Evolutionary conservation across 2,797 vertebrate species (phyloP).

Genomic region (Cirrhinus molitorella): DNA sequence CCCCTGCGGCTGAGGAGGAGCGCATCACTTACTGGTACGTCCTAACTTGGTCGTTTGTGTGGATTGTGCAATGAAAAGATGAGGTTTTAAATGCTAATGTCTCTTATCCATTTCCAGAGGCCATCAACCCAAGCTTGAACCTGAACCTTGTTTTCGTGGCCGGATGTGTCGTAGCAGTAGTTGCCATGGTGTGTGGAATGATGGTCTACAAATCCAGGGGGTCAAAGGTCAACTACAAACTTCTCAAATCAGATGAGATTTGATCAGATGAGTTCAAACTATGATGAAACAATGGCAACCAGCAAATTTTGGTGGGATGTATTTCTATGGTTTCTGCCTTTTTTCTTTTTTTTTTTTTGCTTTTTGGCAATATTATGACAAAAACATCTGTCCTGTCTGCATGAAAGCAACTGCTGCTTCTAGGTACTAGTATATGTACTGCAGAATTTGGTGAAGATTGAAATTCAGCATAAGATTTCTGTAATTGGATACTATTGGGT

Average conservation of each 20-base stretch:
- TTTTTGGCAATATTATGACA: neutral
- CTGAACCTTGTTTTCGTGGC: slow-evolving; percentile 46
- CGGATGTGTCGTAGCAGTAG: slow-evolving; percentile 22
- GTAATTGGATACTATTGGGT: neutral
- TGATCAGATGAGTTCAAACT: neutral
- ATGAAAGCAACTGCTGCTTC: neutral
- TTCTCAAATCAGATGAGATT: slow-evolving; percentile 41
- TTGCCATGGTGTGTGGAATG: slow-evolving; percentile 39
- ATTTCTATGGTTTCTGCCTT: neutral
- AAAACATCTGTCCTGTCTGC: neutral
- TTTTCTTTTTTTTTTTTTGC: neutral
- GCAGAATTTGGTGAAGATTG: neutral
- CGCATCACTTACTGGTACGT: slow-evolving; percentile 57
- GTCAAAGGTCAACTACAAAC: slow-evolving; percentile 41
- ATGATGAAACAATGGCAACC: neutral
- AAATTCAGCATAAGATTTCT: neutral
- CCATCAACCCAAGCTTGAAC: slow-evolving; percentile 36
- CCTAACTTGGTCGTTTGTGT: neutral
- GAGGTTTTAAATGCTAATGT: neutral
- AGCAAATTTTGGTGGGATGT: neutral
- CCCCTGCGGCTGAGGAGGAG: slow-evolving; percentile 69
- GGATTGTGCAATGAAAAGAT: neutral
- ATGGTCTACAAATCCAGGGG: slow-evolving; percentile 32
- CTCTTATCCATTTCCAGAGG: neutral
- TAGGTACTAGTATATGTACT: neutral